Percentiles rank a stretch among this genome's conserved stretches.
These are phyloP conservation scores for Rhombomys opimus DNA, from an alignment of 2,113 vertebrate species.

Conservation along the genomic window DNA sequence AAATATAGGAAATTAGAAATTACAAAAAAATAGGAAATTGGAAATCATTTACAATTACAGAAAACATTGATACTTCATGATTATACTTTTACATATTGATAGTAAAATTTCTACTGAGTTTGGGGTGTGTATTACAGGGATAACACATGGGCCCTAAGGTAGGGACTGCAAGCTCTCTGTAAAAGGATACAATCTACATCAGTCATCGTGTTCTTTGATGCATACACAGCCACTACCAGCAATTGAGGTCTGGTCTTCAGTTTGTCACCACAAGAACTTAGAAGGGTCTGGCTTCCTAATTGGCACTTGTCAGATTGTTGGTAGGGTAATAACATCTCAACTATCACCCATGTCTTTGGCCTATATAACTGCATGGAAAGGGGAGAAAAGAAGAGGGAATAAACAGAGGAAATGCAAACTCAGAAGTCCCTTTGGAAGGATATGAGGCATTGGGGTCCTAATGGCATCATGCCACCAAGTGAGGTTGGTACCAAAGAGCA, in stretches of 20 bases:
- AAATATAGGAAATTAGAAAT: background rate
- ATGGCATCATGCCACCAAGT: background rate
- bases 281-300: conserved; percentile 29
- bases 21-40: conserved; percentile 1
- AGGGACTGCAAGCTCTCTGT: background rate
- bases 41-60: background rate
- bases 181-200: background rate
- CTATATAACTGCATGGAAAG: background rate
- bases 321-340: background rate
- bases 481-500: background rate
- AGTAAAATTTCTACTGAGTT: conserved; percentile 3
- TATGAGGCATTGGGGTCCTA: background rate
- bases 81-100: conserved; percentile 9
- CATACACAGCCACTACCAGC: background rate
- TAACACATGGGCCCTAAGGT: background rate
- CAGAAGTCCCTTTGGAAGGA: background rate
- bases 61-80: background rate
- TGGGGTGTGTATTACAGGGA: background rate
- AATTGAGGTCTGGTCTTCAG: background rate
- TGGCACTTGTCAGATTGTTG: background rate
- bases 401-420: background rate
- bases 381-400: background rate
- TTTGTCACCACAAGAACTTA: background rate
- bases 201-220: background rate
- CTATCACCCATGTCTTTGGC: background rate